phyloP scores from a whole-genome alignment of 2,888 invertebrate species.

The Zele albiditarsus region DNA sequence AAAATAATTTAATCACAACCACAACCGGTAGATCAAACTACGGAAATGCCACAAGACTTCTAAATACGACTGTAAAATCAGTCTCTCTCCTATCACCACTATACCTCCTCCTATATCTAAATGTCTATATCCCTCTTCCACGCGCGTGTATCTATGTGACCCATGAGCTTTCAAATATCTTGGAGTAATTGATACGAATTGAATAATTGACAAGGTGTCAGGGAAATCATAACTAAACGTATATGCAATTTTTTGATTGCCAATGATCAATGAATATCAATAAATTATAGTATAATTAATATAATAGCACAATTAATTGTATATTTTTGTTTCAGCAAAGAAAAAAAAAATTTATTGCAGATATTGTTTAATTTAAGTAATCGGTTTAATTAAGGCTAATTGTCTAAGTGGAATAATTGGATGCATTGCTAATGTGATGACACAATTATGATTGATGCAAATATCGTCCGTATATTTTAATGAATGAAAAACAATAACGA shows the following conservation, averaged over 20 bases:
- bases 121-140: slow-evolving; percentile 1
- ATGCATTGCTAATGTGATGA: neutral
- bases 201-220: slow-evolving; percentile 46
- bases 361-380: neutral
- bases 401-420: slow-evolving; percentile 4
- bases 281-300: neutral
- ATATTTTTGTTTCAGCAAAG: neutral
- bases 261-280: slow-evolving; percentile 2
- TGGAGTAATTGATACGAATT: slow-evolving; percentile 56
- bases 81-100: neutral
- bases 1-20: no score
- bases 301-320: neutral
- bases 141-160: neutral
- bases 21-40: slow-evolving; percentile 1
- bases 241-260: neutral
- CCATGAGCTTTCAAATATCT: slow-evolving; percentile 51
- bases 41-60: slow-evolving; percentile 12
- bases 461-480: neutral
- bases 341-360: neutral
- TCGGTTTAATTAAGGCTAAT: slow-evolving; percentile 17
- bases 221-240: neutral
- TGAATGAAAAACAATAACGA: neutral
- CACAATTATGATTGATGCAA: neutral
- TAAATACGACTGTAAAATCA: neutral
- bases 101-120: neutral